These are phyloP conservation scores for Microctenopoma stevenorrisi DNA, from an alignment of 2,797 vertebrate genomes.

Conservation along the genomic window DNA sequence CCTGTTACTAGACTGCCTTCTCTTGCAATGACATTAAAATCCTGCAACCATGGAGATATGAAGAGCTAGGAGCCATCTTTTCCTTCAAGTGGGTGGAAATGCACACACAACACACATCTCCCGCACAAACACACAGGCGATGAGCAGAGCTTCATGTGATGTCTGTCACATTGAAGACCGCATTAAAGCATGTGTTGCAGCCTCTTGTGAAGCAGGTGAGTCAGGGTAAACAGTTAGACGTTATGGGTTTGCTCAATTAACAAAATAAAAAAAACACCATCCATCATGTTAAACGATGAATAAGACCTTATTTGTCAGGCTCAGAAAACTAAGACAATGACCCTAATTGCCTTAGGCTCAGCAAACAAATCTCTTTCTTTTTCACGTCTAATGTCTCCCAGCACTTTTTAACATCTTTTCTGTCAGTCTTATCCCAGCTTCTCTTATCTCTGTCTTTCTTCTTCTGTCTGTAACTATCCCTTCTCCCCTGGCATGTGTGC, in stretches of 20 bases:
- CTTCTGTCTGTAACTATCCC: slow-evolving; percentile 35
- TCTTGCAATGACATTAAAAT: slow-evolving; percentile 61
- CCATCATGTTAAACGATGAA: slow-evolving; percentile 24
- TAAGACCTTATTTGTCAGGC: slow-evolving; percentile 24
- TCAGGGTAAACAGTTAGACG: slow-evolving; percentile 16
- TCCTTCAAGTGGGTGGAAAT: slow-evolving; percentile 65
- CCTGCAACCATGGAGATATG: slow-evolving; percentile 78
- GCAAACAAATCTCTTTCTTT: slow-evolving; percentile 50
- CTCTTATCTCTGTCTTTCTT: slow-evolving; percentile 49
- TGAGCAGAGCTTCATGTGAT: slow-evolving; percentile 58
- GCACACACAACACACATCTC: slow-evolving; percentile 23
- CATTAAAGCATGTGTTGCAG: slow-evolving; percentile 50
- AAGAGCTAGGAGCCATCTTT: slow-evolving; percentile 69
- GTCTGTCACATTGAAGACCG: slow-evolving; percentile 58
- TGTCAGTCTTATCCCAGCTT: slow-evolving; percentile 43
- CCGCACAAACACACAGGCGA: slow-evolving; percentile 39
- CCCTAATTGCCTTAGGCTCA: slow-evolving; percentile 41
- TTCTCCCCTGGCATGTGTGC: slow-evolving; percentile 28
- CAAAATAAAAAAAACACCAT: slow-evolving; percentile 27
- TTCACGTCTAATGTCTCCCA: slow-evolving; percentile 44
- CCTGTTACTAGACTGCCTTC: slow-evolving; percentile 68
- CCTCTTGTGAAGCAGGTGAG: slow-evolving; percentile 49
- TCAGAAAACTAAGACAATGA: slow-evolving; percentile 38
- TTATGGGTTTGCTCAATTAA: slow-evolving; percentile 24
- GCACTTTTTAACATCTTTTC: slow-evolving; percentile 34